Percentiles rank a stretch among this genome's conserved stretches.
phyloP scores from a whole-genome alignment of 2,888 invertebrate species.

The Branchellion lobata region DNA sequence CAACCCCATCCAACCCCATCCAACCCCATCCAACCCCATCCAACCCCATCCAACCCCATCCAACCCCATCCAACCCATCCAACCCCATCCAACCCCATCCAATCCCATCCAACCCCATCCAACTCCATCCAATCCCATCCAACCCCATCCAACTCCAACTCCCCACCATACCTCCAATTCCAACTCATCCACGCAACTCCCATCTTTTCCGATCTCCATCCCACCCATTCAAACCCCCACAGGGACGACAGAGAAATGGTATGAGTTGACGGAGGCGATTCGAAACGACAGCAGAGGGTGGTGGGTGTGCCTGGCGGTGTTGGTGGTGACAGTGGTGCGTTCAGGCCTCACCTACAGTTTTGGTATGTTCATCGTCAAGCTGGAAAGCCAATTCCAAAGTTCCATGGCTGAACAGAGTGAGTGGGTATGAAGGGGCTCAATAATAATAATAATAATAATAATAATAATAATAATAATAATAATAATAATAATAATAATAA shows the following conservation, averaged over 20 bases:
- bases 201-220: no score
- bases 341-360: conserved; percentile 55
- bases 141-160: no score
- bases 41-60: no score
- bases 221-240: no score
- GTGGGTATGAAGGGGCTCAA: conserved; percentile 40
- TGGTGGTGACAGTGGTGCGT: conserved; percentile 53
- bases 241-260: conserved; percentile 1
- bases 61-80: no score
- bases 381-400: conserved; percentile 51
- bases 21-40: no score
- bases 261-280: conserved; percentile 6
- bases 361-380: conserved; percentile 54
- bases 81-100: no score
- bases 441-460: neutral
- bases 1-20: no score
- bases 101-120: no score
- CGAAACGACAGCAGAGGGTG: conserved; percentile 49
- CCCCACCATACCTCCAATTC: no score
- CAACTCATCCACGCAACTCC: no score
- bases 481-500: neutral
- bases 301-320: conserved; percentile 53
- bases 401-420: conserved; percentile 55
- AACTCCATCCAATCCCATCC: no score
- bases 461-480: neutral